Evolutionary conservation across 2,113 vertebrate genomes (phyloP).

Genomic region (Oreotragus oreotragus): DNA sequence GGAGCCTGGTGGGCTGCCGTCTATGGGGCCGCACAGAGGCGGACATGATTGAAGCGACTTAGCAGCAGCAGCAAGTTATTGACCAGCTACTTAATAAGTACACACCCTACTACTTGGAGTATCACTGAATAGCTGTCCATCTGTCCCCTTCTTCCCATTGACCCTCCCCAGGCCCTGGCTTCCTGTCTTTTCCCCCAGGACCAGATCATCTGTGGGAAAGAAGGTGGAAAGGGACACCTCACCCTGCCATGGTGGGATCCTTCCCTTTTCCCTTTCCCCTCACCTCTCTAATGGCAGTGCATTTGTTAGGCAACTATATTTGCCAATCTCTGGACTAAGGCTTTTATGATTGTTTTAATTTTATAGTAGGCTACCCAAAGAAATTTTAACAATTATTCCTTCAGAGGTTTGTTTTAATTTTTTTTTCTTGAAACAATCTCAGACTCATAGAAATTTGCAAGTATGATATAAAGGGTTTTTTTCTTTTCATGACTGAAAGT

Average conservation of each 20-base stretch:
- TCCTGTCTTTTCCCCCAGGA: background rate
- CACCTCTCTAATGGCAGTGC: background rate
- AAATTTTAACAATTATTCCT: background rate
- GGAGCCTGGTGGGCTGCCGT: no score
- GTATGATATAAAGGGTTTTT: background rate
- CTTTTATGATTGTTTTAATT: background rate
- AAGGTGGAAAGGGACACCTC: background rate
- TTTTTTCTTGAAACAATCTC: background rate
- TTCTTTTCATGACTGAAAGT: background rate
- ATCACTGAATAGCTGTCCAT: background rate
- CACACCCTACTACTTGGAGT: background rate
- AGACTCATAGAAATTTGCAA: background rate
- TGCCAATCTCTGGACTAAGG: background rate
- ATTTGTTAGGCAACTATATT: background rate
- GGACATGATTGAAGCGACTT: no score
- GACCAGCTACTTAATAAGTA: background rate
- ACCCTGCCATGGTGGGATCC: background rate
- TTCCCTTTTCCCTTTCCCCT: no score
- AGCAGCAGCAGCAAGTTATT: no score
- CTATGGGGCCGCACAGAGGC: no score
- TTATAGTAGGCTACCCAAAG: background rate
- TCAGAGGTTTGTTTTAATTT: background rate
- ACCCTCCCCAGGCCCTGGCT: background rate
- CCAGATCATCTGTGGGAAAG: background rate
- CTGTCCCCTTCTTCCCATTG: background rate